Base-by-base conservation (phyloP, 2,113 vertebrate species). In the Nothoprocta perdicaria region DNA sequence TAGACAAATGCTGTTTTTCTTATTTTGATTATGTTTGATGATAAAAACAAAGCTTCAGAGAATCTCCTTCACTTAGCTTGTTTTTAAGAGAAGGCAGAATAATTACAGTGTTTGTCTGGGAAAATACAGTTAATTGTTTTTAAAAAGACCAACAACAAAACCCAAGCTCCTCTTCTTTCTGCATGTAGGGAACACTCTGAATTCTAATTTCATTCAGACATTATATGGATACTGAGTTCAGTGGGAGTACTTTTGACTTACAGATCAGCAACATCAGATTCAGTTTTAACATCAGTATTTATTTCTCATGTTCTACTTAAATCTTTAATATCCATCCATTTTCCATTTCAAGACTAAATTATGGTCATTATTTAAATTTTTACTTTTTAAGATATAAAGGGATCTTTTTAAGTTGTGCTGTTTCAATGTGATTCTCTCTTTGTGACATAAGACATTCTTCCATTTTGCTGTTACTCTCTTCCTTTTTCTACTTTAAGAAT, bases 401-500 rank as follows among this genome's bases (percentile, higher is more conserved):
- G 33, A 35, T 68, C 62, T 90, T 96, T 38, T 82, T 86, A 66
- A 95, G 95, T 91, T 90, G 92, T 78, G 82, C 8, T 3, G 12
- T 31, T 85, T 85, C 87, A 87, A 73, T 93, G 73, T 92, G 78
- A 96, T 86, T 89, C 84, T 7, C 35, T 72, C 55, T 65, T 72
- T 71, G 8, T 38, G 22, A 23, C 48, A 19, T 72, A 22, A 63
- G 19, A 23, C 16, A 95, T 91, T 88, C 79, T 91, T 87, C 76
- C 76, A 62, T 83, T 89, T 85, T 86, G n/a, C 88, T 84, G 79
- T 94, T 86, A n/a, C 79, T 94, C 82, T 81, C 77, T 26, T 16
- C 62, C 55, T 80, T 95, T 95, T 95, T 95, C 35, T 95, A 90
- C 95, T 95, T 85, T 84, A 93, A 90, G 58, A 43, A 48, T 26